Evolutionary conservation across 2,888 invertebrate species (phyloP).

Genomic region (Eupithecia abbreviata): DNA sequence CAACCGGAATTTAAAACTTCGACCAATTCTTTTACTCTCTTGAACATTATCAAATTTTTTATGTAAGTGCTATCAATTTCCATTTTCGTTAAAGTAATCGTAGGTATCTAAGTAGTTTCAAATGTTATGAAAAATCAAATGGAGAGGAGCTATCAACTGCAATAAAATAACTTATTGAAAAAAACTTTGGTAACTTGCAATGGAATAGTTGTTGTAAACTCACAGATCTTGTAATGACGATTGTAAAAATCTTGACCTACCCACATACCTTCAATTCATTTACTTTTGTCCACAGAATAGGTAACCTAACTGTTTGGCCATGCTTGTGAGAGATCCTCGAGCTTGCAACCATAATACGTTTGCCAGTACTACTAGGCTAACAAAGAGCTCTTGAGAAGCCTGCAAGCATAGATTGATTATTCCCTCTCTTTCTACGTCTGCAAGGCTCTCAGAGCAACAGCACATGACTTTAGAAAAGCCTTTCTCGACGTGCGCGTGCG

Average conservation of each 20-base stretch:
- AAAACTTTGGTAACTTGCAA: neutral
- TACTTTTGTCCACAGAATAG: neutral
- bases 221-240: neutral
- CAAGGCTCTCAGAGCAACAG: too few relatives aligned
- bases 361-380: too few relatives aligned
- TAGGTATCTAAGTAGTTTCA: neutral
- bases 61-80: slow-evolving; percentile 30
- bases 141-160: neutral
- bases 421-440: too few relatives aligned
- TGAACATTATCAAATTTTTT: slow-evolving; percentile 56
- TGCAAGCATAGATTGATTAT: too few relatives aligned
- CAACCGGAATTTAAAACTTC: slow-evolving; percentile 65
- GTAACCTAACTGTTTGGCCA: neutral
- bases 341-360: neutral
- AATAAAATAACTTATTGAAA: neutral
- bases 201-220: neutral
- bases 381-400: too few relatives aligned
- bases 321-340: neutral
- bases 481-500: too few relatives aligned
- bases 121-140: neutral
- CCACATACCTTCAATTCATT: neutral
- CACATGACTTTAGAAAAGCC: too few relatives aligned
- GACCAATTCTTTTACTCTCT: slow-evolving; percentile 60
- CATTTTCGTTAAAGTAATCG: slow-evolving; percentile 16
- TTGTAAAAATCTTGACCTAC: neutral